Evolutionary conservation across 1,140 invertebrate species (phyloP).

Genomic region (Spodoptera litura): DNA sequence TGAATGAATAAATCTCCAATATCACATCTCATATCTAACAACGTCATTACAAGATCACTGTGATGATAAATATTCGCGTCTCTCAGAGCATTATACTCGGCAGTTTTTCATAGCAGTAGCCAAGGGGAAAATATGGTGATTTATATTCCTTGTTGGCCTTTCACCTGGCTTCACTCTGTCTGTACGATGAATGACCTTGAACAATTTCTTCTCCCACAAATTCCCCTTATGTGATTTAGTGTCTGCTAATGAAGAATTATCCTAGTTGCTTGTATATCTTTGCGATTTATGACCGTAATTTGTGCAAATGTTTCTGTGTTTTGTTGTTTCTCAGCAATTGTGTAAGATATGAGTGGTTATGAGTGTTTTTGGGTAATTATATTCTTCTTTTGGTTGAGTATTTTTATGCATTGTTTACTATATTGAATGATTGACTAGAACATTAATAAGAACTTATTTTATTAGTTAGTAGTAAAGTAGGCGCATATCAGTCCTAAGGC

Average conservation of each 20-base stretch:
- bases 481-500: no score
- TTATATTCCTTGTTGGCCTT: slow-evolving; percentile 32
- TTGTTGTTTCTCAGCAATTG: no score
- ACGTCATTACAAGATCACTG: slow-evolving; percentile 21
- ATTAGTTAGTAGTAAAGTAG: no score
- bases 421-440: no score
- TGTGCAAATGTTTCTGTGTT: no score
- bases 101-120: slow-evolving; percentile 42
- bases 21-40: background rate
- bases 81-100: slow-evolving; percentile 6
- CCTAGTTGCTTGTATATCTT: background rate
- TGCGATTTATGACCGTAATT: background rate
- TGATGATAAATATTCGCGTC: background rate
- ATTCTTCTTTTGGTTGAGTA: no score
- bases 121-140: slow-evolving; percentile 32
- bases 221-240: slow-evolving; percentile 1
- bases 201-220: background rate
- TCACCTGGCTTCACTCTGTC: slow-evolving; percentile 14
- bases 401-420: no score
- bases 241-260: slow-evolving; percentile 9
- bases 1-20: background rate
- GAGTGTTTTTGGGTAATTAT: no score
- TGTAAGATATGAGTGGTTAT: no score
- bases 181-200: background rate
- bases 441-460: no score